A percentile compares a stretch with the other conserved stretches of the same genome.
phyloP scores from a whole-genome alignment of 2,797 vertebrate species.

The Falco peregrinus region DNA sequence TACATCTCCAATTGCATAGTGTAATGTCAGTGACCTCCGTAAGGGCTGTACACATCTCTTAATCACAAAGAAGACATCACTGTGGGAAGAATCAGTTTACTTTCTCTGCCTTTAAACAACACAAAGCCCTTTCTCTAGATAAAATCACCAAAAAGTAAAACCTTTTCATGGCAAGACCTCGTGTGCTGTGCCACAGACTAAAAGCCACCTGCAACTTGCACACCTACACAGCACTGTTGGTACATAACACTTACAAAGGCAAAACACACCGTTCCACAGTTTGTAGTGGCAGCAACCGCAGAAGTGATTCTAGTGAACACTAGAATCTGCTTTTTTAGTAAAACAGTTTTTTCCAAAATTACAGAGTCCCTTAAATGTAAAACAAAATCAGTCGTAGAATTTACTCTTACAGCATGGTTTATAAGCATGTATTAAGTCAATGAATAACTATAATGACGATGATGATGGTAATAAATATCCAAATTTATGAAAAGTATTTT shows the following conservation, averaged over 20 bases:
- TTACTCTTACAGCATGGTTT: background rate
- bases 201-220: background rate
- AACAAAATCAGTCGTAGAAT: background rate
- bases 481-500: background rate
- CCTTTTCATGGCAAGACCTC: background rate
- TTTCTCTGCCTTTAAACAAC: conserved; percentile 33
- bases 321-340: rapidly evolving
- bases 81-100: conserved; percentile 19
- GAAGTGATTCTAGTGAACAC: background rate
- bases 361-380: background rate
- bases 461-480: background rate
- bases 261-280: background rate
- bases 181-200: background rate
- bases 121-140: background rate
- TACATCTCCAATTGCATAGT: background rate
- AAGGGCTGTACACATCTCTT: conserved; percentile 6
- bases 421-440: background rate
- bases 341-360: background rate
- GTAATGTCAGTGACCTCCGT: conserved; percentile 12
- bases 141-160: background rate
- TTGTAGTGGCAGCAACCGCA: background rate
- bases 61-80: conserved; percentile 48
- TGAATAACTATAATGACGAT: background rate
- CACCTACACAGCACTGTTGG: background rate
- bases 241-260: background rate